These are phyloP conservation scores for Eremobia ochroleuca DNA, from an alignment of 2,888 invertebrate genomes.

Conservation along the genomic window DNA sequence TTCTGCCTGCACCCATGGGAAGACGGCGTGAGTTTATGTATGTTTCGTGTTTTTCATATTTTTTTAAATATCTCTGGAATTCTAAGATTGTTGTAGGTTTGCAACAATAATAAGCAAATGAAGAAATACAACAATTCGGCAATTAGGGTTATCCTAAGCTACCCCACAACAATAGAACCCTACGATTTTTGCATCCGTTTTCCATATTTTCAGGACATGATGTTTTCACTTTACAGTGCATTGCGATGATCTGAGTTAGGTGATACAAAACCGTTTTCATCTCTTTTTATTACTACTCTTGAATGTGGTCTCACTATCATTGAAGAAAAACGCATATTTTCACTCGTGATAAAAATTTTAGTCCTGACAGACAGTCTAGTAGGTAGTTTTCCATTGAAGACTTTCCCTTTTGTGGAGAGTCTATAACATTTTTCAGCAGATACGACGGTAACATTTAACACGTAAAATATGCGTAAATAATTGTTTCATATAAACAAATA, in stretches of 20 bases:
- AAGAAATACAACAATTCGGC: neutral
- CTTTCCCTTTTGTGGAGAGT: neutral
- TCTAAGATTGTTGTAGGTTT: neutral
- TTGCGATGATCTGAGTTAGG: neutral
- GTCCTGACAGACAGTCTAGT: neutral
- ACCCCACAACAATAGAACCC: neutral
- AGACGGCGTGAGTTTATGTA: too few relatives aligned
- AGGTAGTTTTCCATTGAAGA: neutral
- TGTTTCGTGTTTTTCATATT: too few relatives aligned
- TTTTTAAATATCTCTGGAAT: too few relatives aligned
- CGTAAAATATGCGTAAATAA: neutral
- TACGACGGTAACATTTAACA: neutral
- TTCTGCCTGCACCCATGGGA: too few relatives aligned
- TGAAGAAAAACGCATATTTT: neutral
- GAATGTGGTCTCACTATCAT: neutral
- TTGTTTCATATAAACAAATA: neutral
- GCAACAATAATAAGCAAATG: neutral
- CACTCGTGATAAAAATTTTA: neutral
- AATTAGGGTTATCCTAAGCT: neutral
- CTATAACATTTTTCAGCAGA: neutral
- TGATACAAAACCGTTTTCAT: neutral
- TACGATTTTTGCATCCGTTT: neutral
- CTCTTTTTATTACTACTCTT: neutral
- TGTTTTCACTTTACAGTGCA: neutral
- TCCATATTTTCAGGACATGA: neutral